Base-by-base conservation (phyloP, 30 jellyfish, hydroid and myxozoan species). In the Hydra vulgaris region DNA sequence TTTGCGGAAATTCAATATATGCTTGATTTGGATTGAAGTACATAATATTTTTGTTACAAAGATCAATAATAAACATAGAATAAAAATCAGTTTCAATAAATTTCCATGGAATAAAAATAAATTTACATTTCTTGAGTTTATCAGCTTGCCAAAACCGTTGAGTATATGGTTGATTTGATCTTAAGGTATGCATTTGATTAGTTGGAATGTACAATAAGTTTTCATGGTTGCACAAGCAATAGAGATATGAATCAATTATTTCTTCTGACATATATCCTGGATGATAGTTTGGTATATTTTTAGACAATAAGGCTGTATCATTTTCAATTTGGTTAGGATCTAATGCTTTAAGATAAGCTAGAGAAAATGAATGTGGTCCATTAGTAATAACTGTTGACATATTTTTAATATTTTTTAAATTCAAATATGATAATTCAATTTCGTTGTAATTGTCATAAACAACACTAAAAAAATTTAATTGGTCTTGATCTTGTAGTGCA, bases 41-140 rank as follows among this genome's bases (percentile, higher is more conserved):
- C 26, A 18, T 27, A 12, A 78, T 78, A 21, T 19, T 78, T 54
- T 78, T 75, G 69, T 78, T 78, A 26, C n/a, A 53, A 20, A 78
- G 27, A 78, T 78, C 85, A 78, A 78, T 54, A 54, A 53, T 54
- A 78, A 78, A 78, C 21, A 61, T 15, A 54, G 55, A 54, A 21
- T 53, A 17, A 1, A 54, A 52, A 25, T 74, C 25, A 75, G 53
- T 54, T 23, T 40, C 61, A 3, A 40, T 3, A 15, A 5, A 3
- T 69, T 61, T 78, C 85, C 85, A 78, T 1, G 85, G 85, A 18
- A 61, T 53, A 22, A 78, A 54, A 53, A 78, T 23, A 22, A 15
- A 78, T 21, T 25, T 22, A 18, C 54, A 27, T 7, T 78, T 78
- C 80, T 78, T 78, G 21, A 78, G 23, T 18, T 78, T 81, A 25